Evolutionary conservation across 2,797 vertebrate species (phyloP).

Genomic region (Myoxocephalus aenaeus): DNA sequence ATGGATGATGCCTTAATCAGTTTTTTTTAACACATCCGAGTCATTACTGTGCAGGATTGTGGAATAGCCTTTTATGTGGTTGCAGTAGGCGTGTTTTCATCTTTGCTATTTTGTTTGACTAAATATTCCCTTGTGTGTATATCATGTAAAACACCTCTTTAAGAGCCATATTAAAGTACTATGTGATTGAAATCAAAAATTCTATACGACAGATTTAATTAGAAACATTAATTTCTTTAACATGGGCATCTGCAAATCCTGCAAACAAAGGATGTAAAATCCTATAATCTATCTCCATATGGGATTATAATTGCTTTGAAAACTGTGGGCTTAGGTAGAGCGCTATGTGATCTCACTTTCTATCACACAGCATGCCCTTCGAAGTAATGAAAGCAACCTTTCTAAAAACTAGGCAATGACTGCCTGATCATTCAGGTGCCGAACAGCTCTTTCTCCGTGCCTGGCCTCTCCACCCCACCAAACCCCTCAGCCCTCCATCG

Average conservation of each 20-base stretch:
- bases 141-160: conserved; percentile 24
- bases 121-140: conserved; percentile 2
- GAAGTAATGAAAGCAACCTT: conserved; percentile 79
- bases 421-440: conserved; percentile 72
- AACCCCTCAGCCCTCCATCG: conserved; percentile 33
- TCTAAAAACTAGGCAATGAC: conserved; percentile 70
- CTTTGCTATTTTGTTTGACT: neutral
- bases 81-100: conserved; percentile 19
- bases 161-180: conserved; percentile 23
- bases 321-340: conserved; percentile 60
- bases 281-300: conserved; percentile 66
- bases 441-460: conserved; percentile 37
- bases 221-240: conserved; percentile 46
- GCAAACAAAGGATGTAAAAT: conserved; percentile 47
- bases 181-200: conserved; percentile 29
- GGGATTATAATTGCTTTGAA: conserved; percentile 73
- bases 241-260: conserved; percentile 37
- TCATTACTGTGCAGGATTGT: conserved; percentile 20
- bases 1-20: conserved; percentile 71
- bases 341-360: conserved; percentile 45
- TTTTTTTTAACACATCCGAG: conserved; percentile 28
- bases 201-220: conserved; percentile 54
- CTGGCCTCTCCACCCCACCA: conserved; percentile 37
- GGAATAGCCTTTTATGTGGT: conserved; percentile 28
- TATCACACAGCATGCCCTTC: conserved; percentile 66